These are phyloP conservation scores for Abrostola triplasia DNA, from an alignment of 2,888 invertebrate species.

Conservation along the genomic window DNA sequence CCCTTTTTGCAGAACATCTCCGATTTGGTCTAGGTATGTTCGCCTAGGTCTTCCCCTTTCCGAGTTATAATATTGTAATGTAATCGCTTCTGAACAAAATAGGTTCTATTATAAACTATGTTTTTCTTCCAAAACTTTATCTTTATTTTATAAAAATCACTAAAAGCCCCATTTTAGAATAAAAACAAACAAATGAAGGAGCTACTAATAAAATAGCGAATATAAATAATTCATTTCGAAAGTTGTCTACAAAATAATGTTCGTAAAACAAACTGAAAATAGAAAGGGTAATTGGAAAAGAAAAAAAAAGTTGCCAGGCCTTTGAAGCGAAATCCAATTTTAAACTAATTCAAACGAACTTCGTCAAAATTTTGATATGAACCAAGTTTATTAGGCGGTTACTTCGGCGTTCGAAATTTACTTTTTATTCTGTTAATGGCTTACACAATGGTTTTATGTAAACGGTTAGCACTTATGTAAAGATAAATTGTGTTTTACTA, in stretches of 20 bases:
- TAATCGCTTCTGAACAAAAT: no score
- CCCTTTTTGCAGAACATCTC: no score
- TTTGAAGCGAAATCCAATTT: slow-evolving; percentile 42
- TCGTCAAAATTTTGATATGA: slow-evolving; percentile 31
- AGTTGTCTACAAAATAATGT: slow-evolving; percentile 19
- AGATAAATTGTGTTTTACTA: no score
- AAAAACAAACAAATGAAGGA: slow-evolving; percentile 9
- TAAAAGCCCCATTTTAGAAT: slow-evolving; percentile 14
- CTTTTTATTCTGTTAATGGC: neutral
- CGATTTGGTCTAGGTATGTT: no score
- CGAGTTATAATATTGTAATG: no score
- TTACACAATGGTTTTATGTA: neutral
- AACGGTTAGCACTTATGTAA: no score
- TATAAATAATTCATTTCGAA: slow-evolving; percentile 21
- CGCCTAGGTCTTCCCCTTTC: no score
- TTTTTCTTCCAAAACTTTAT: neutral
- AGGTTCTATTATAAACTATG: no score
- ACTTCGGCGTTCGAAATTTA: slow-evolving; percentile 14
- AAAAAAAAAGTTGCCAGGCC: slow-evolving; percentile 8
- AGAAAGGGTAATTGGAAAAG: slow-evolving; percentile 14
- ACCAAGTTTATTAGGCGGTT: slow-evolving; percentile 32
- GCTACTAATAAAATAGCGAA: slow-evolving; percentile 14
- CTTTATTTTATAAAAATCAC: neutral
- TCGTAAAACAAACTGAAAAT: slow-evolving; percentile 11
- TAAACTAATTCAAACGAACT: slow-evolving; percentile 30